Base-by-base conservation (phyloP, 2,797 vertebrate genomes). In the Bufotes viridis region DNA sequence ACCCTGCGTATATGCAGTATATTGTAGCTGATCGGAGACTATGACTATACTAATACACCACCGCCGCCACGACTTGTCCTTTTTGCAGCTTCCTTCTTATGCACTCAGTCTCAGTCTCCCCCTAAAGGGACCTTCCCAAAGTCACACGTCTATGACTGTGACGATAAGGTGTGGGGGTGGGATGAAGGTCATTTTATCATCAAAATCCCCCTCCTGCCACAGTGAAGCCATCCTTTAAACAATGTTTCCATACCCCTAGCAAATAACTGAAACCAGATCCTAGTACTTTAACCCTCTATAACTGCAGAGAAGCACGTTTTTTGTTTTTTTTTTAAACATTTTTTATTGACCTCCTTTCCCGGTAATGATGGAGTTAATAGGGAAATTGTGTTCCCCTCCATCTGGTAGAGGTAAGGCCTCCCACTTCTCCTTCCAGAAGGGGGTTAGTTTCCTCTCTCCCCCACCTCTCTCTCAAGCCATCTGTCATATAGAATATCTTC, bases 121-220 rank as follows among this genome's bases (percentile, higher is more conserved):
- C 82, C 76, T 81, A 65, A 85, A 88, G 83, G 87, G 87, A 85
- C 78, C 87, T 88, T 88, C 87, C 87, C 82, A 75, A 81, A 75
- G 87, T 85, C 87, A 88, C 82, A 81, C 61, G 83, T 63, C 82
- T 85, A 58, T 88, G 81, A 84, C 65, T 84, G 70, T 88, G 82
- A 84, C 67, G 57, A 85, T 67, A 85, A 85, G 82, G 67, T 81
- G 87, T 85, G 87, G 87, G 87, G 87, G 87, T 75, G 57, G 83
- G 81, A 11, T 70, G 82, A 85, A 78, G 87, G 82, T 84, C 82
- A 81, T 88, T 85, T 75, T 79, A 81, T 84, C 82, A 81, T 69
- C 82, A 75, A 81, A 88, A 63, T 75, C 57, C 87, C 82, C 87
- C 82, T 81, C 57, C 82, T 78, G 81, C 60, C 49, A n/a, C 34